phyloP scores from a whole-genome alignment of 2,113 vertebrate genomes.

The Alexandromys fortis region DNA sequence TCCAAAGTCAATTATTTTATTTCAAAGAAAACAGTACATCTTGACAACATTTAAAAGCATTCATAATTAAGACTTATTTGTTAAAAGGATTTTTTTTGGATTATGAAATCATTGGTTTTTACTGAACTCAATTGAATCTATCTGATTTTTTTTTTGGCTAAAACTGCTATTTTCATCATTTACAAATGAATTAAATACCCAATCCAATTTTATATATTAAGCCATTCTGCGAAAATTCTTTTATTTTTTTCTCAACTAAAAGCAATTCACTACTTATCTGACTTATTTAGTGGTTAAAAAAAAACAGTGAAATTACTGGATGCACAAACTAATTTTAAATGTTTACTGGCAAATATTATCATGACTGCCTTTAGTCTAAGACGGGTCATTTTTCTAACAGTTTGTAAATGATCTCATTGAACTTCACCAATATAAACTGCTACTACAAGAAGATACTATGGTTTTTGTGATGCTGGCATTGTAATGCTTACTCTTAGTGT shows the following conservation, averaged over 20 bases:
- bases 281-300: neutral
- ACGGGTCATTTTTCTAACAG: neutral
- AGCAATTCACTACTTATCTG: slow-evolving; percentile 5
- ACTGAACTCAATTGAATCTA: slow-evolving; percentile 26
- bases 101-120: neutral
- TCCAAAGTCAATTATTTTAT: neutral
- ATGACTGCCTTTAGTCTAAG: neutral
- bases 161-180: neutral
- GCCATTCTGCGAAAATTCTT: neutral
- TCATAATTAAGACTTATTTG: slow-evolving; percentile 42
- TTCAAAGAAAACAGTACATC: slow-evolving; percentile 10
- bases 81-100: neutral
- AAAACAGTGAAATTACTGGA: neutral
- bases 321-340: slow-evolving; percentile 39
- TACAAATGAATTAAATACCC: slow-evolving; percentile 28
- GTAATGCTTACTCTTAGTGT: neutral
- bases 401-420: slow-evolving; percentile 15
- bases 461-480: slow-evolving; percentile 23
- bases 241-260: neutral
- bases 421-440: neutral
- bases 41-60: slow-evolving; percentile 7
- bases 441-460: neutral
- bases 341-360: neutral
- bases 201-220: slow-evolving; percentile 4
- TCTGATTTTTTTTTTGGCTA: slow-evolving; percentile 20